phyloP scores from a whole-genome alignment of 2,888 invertebrate genomes.

The Steinernema scapterisci region DNA sequence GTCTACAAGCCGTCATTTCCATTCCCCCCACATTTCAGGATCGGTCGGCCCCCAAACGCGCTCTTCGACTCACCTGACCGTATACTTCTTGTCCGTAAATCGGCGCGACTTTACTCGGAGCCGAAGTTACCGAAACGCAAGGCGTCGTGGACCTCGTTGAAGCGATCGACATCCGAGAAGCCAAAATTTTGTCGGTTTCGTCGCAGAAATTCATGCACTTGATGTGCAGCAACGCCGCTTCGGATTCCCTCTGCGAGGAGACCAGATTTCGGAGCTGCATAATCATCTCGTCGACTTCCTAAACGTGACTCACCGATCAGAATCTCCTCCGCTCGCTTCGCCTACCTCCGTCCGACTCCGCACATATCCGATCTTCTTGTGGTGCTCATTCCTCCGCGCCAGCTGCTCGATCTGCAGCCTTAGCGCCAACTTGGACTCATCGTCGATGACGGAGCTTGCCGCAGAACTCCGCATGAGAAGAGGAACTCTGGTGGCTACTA shows the following conservation, averaged over 20 bases:
- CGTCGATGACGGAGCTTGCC: conserved; percentile 32
- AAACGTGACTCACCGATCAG: not conserved
- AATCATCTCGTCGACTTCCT: conserved; percentile 53
- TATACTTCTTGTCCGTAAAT: not conserved
- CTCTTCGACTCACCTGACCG: not conserved
- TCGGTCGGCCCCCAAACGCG: no score
- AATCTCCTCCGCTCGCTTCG: not conserved
- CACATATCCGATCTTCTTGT: conserved; percentile 41
- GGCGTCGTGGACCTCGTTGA: conserved; percentile 24
- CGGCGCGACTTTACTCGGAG: not conserved
- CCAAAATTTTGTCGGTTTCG: conserved; percentile 52
- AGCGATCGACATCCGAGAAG: not conserved
- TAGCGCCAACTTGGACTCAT: conserved; percentile 45
- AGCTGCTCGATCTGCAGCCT: conserved; percentile 56
- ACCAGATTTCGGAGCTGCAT: conserved; percentile 50
- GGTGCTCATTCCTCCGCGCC: conserved; percentile 53
- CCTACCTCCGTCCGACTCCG: conserved; percentile 47
- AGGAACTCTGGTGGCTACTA: conserved; percentile 23
- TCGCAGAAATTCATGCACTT: conserved; percentile 56
- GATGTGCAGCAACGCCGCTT: conserved; percentile 54
- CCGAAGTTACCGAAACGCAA: conserved; percentile 1
- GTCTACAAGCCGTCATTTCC: no score
- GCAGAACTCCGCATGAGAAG: conserved; percentile 33
- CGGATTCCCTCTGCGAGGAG: conserved; percentile 44
- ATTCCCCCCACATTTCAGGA: no score